phyloP scores from a whole-genome alignment of 2,888 invertebrate species.

The Stictocephala bisonia region DNA sequence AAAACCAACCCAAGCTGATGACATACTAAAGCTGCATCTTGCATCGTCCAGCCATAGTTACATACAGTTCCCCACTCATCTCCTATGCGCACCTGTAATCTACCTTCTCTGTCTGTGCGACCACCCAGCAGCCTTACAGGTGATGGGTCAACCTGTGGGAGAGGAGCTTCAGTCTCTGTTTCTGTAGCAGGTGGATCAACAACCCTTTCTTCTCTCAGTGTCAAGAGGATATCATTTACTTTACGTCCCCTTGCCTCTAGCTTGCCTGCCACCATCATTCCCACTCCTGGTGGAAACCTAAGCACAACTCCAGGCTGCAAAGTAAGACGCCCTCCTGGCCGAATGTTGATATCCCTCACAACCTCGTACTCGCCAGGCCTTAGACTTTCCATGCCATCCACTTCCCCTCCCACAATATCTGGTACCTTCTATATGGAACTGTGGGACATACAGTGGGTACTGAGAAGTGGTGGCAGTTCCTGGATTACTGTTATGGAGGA shows the following conservation, averaged over 20 bases:
- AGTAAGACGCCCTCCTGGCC: slow-evolving; percentile 91
- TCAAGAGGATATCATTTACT: slow-evolving; percentile 83
- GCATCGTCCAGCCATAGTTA: slow-evolving; percentile 94
- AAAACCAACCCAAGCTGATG: slow-evolving; percentile 93
- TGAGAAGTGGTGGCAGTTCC: slow-evolving; percentile 85
- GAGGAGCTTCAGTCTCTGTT: slow-evolving; percentile 60
- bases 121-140: slow-evolving; percentile 66
- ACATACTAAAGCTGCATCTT: slow-evolving; percentile 93
- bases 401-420: slow-evolving; percentile 88
- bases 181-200: slow-evolving; percentile 68
- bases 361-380: slow-evolving; percentile 90
- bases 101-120: slow-evolving; percentile 83
- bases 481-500: slow-evolving; percentile 90
- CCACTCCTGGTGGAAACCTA: slow-evolving; percentile 91
- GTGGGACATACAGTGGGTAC: slow-evolving; percentile 81
- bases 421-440: slow-evolving; percentile 78
- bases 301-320: slow-evolving; percentile 90
- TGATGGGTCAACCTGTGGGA: slow-evolving; percentile 43
- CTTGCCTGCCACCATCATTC: slow-evolving; percentile 96
- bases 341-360: slow-evolving; percentile 88
- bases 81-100: slow-evolving; percentile 81
- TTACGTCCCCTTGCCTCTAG: slow-evolving; percentile 84
- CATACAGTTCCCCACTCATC: slow-evolving; percentile 98
- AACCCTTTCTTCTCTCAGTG: slow-evolving; percentile 76
- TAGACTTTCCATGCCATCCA: slow-evolving; percentile 88